These are phyloP conservation scores for Eleutherodactylus coqui DNA, from an alignment of 2,797 vertebrate genomes.

Conservation along the genomic window DNA sequence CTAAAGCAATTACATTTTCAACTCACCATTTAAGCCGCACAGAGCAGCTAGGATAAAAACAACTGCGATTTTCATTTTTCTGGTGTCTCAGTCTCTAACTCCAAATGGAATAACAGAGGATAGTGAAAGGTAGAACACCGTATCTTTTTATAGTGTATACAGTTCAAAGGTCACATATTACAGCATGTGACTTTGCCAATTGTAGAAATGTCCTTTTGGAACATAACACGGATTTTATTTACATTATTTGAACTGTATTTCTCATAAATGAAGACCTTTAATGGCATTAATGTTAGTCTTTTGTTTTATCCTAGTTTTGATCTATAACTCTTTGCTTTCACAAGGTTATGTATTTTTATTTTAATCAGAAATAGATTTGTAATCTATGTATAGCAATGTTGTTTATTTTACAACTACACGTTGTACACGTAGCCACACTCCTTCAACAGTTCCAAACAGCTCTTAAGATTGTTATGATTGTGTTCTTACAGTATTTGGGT, in stretches of 20 bases:
- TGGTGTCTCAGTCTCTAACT: not conserved
- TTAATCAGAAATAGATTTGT: not conserved
- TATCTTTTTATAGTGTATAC: conserved; percentile 28
- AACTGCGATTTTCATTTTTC: conserved; percentile 51
- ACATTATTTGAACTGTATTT: conserved; percentile 1
- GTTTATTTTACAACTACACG: conserved; percentile 6
- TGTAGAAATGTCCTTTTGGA: not conserved
- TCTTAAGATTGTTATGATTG: too few species aligned
- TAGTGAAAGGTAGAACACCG: not conserved
- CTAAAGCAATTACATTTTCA: not conserved
- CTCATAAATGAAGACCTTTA: not conserved
- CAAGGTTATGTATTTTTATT: conserved; percentile 8
- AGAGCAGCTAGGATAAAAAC: conserved; percentile 45
- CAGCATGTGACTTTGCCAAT: not conserved
- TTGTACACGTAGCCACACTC: not conserved
- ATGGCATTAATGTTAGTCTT: not conserved
- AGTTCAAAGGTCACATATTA: conserved; percentile 19
- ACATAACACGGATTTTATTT: not conserved
- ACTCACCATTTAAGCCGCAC: conserved; percentile 21
- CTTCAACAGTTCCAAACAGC: not conserved
- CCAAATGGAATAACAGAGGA: conserved; percentile 28
- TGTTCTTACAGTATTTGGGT: not conserved
- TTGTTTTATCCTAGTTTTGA: conserved; percentile 31
- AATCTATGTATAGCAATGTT: not conserved
- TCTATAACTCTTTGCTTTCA: conserved; percentile 38